A percentile compares a stretch with the other conserved stretches of the same genome.
phyloP scores from a whole-genome alignment of 2,113 vertebrate species.

The Pelusios castaneus region DNA sequence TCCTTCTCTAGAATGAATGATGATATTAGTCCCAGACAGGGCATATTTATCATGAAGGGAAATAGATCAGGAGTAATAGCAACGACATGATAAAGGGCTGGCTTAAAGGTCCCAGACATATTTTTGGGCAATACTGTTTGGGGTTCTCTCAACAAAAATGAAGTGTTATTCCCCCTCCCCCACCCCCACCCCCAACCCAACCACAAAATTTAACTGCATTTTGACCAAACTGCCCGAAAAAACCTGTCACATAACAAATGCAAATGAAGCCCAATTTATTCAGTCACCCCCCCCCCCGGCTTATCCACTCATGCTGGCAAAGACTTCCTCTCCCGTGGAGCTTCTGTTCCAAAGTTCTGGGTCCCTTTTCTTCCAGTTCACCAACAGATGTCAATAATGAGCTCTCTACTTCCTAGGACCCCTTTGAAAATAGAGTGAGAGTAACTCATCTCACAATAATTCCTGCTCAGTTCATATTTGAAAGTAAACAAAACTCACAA shows the following conservation, averaged over 20 bases:
- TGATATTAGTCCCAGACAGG: slow-evolving; percentile 14
- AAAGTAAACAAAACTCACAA: neutral
- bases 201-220: neutral
- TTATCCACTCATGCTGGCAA: neutral
- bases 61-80: neutral
- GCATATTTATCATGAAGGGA: neutral
- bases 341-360: neutral
- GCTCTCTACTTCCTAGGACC: neutral
- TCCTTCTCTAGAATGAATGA: slow-evolving; percentile 53
- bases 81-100: neutral
- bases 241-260: neutral
- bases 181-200: no score
- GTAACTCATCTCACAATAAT: neutral
- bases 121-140: neutral
- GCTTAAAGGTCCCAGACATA: neutral
- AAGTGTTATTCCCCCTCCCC: neutral
- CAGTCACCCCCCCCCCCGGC: neutral
- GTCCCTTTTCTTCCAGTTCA: neutral
- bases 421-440: neutral
- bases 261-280: neutral
- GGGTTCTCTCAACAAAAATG: neutral
- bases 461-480: neutral
- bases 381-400: neutral
- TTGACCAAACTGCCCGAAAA: neutral
- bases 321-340: neutral